These are phyloP conservation scores for Falco naumanni DNA, from an alignment of 2,797 vertebrate genomes.

Conservation along the genomic window DNA sequence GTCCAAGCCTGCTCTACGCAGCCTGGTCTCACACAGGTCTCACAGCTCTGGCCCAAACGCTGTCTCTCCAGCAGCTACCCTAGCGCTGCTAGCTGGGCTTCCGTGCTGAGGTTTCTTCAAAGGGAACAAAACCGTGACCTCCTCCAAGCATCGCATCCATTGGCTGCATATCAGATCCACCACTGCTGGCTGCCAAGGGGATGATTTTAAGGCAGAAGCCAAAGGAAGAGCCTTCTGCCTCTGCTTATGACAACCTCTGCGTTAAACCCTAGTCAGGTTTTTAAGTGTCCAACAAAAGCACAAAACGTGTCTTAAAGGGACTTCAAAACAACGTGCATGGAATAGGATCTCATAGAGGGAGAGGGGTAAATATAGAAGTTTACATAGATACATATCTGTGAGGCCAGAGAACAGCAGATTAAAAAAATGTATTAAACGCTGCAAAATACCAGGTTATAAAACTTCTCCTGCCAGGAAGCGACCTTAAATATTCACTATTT, in stretches of 20 bases:
- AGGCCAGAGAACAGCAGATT: neutral
- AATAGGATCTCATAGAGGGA: neutral
- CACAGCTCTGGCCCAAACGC: neutral
- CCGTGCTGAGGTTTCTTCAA: neutral
- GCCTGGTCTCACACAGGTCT: neutral
- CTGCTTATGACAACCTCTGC: neutral
- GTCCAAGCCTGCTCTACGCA: too few species aligned
- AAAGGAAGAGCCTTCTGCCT: neutral
- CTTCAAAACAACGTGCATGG: neutral
- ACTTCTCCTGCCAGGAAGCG: neutral
- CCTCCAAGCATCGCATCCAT: rapidly evolving
- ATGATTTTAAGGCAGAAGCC: neutral
- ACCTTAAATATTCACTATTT: neutral
- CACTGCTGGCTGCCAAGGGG: neutral
- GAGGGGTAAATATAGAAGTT: neutral
- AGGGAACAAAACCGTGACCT: neutral
- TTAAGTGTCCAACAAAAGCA: neutral
- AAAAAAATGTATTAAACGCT: neutral
- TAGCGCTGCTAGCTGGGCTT: neutral
- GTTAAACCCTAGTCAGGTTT: rapidly evolving
- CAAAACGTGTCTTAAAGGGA: neutral
- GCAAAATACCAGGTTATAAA: neutral
- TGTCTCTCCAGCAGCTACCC: neutral
- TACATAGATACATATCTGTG: neutral
- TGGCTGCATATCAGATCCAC: rapidly evolving